Conservation (phyloP, 1,140 invertebrate genomes). For the Mya arenaria region DNA sequence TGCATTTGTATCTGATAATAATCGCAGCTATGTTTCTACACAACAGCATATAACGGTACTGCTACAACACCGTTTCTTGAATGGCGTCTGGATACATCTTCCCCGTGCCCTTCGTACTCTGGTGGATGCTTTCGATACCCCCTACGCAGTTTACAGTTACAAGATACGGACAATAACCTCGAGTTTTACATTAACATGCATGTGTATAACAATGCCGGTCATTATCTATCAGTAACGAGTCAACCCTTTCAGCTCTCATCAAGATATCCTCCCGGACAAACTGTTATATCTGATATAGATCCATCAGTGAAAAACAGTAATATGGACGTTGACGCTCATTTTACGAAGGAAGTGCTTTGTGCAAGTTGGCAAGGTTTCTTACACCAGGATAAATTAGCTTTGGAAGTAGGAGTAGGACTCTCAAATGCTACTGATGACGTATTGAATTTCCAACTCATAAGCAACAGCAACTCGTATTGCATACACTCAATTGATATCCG, state of each 20-base stretch:
- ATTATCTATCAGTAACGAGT: conserved; percentile 36
- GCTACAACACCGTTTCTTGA: conserved; percentile 11
- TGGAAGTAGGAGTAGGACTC: conserved; percentile 58
- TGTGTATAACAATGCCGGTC: conserved; percentile 60
- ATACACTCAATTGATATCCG: no score
- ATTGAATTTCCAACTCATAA: no score
- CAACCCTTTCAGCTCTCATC: conserved; percentile 51
- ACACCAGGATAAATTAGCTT: conserved; percentile 50
- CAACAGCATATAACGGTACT: background rate
- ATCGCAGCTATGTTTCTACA: background rate
- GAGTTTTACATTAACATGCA: conserved; percentile 48
- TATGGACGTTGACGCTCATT: conserved; percentile 53
- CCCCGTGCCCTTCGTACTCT: background rate
- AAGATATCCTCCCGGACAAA: conserved; percentile 49
- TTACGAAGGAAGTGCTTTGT: conserved; percentile 46
- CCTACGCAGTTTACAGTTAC: conserved; percentile 14
- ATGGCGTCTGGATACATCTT: background rate
- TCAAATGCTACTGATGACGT: conserved; percentile 31
- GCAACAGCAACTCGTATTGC: background rate
- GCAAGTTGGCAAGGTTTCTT: conserved; percentile 58
- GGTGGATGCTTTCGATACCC: conserved; percentile 51
- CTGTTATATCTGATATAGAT: conserved; percentile 48
- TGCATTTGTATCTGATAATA: background rate
- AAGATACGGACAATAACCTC: conserved; percentile 14
- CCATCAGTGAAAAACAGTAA: background rate